phyloP scores from a whole-genome alignment of 2,113 vertebrate species.

The Cynopterus brachyotis region DNA sequence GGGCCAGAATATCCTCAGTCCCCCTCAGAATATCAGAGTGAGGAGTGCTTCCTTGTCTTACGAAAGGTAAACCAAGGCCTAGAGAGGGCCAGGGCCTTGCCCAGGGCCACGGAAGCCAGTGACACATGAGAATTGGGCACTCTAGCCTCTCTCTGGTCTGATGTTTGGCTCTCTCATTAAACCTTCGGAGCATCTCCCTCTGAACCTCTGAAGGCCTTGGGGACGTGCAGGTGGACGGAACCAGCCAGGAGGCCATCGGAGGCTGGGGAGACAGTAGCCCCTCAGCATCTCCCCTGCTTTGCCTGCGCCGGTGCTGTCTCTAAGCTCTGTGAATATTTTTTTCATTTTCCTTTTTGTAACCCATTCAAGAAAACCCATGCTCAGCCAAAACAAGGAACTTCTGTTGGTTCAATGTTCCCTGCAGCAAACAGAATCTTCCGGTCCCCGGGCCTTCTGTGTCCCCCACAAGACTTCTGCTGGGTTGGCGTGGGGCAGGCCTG shows the following conservation, averaged over 20 bases:
- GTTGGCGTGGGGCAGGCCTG: slow-evolving; percentile 52
- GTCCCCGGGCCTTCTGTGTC: slow-evolving; percentile 65
- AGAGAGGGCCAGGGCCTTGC: neutral
- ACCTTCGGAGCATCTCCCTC: neutral
- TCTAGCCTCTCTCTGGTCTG: neutral
- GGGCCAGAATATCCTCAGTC: neutral
- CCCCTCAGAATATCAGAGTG: neutral
- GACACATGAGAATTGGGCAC: neutral
- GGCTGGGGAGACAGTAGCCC: neutral
- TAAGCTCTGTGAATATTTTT: neutral
- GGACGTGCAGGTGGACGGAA: neutral
- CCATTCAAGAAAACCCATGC: slow-evolving; percentile 59
- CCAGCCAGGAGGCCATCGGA: neutral
- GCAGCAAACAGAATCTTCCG: slow-evolving; percentile 59
- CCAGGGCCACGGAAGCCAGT: neutral
- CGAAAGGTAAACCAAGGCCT: neutral
- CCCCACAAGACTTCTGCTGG: neutral
- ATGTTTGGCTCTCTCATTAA: too few species aligned
- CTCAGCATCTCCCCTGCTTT: neutral
- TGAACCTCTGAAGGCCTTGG: neutral
- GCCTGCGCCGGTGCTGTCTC: neutral
- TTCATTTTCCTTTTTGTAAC: slow-evolving; percentile 36
- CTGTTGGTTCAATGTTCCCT: slow-evolving; percentile 68
- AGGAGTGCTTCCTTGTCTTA: neutral
- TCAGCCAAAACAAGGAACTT: slow-evolving; percentile 65